A percentile compares a stretch with the other conserved stretches of the same genome.
phyloP scores from a whole-genome alignment of 37 sponge, comb jelly and placozoan species.

The Cladorhizidae sp. region DNA sequence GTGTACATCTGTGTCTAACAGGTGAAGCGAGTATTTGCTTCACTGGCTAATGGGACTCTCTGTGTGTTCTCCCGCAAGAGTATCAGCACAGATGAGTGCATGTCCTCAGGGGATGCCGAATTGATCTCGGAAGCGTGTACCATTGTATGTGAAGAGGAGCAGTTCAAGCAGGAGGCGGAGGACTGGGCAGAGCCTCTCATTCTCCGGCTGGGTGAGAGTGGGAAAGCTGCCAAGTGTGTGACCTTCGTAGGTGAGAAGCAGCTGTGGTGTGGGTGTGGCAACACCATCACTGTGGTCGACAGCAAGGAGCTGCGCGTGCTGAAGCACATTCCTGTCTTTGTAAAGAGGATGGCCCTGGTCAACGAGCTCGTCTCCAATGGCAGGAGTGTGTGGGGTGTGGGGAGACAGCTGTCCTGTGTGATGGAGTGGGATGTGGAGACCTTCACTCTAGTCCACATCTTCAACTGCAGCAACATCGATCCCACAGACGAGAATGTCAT shows the following conservation, averaged over 20 bases:
- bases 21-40: slow-evolving; percentile 85
- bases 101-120: slow-evolving; percentile 55
- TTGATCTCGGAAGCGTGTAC: slow-evolving; percentile 46
- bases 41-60: slow-evolving; percentile 78
- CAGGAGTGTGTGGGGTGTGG: slow-evolving; percentile 80
- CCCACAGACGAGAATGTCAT: slow-evolving; percentile 54
- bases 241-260: slow-evolving; percentile 58
- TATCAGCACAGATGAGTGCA: slow-evolving; percentile 11
- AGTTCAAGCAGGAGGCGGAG: slow-evolving; percentile 62
- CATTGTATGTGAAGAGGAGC: slow-evolving; percentile 53
- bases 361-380: slow-evolving; percentile 79
- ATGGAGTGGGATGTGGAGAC: slow-evolving; percentile 82
- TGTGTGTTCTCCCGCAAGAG: slow-evolving; percentile 74
- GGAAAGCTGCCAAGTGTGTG: slow-evolving; percentile 71
- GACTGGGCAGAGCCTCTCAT: slow-evolving; percentile 80
- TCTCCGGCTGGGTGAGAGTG: slow-evolving; percentile 48
- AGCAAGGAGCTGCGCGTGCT: slow-evolving; percentile 54
- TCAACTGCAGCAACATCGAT: slow-evolving; percentile 77
- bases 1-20: slow-evolving; percentile 2
- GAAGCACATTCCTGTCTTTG: slow-evolving; percentile 63
- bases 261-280: slow-evolving; percentile 87
- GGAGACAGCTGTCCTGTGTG: slow-evolving; percentile 73
- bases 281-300: slow-evolving; percentile 76
- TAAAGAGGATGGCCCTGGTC: slow-evolving; percentile 56
- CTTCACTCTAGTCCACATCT: slow-evolving; percentile 39